Evolutionary conservation across 1,140 invertebrate species (phyloP).

Genomic region (Meloidogyne floridensis): DNA sequence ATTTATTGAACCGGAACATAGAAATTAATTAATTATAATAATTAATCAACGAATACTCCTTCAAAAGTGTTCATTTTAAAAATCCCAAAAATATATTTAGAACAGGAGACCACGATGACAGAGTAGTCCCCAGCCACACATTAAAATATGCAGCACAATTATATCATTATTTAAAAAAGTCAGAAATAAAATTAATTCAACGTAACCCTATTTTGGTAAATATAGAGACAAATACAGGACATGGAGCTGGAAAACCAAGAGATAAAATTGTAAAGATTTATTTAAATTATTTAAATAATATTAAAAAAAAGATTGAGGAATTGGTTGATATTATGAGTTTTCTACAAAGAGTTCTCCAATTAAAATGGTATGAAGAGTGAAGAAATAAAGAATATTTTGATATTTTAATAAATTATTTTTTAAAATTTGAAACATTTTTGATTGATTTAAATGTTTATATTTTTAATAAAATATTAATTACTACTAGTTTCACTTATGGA

Average conservation of each 20-base stretch:
- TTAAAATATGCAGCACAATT: conserved; percentile 89
- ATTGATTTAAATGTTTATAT: too few relatives aligned
- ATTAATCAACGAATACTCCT: too few relatives aligned
- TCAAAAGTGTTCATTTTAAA: background rate
- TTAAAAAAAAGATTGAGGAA: conserved; percentile 31
- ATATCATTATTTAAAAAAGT: conserved; percentile 79
- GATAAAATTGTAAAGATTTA: conserved; percentile 72
- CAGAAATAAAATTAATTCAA: conserved; percentile 73
- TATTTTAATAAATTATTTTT: background rate
- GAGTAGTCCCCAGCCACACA: conserved; percentile 89
- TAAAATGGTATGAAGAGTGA: conserved; percentile 32
- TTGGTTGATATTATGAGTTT: conserved; percentile 32
- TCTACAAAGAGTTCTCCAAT: conserved; percentile 30
- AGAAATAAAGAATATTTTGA: background rate
- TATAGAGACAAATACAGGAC: conserved; percentile 94
- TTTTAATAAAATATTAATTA: too few relatives aligned
- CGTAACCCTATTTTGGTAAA: conserved; percentile 83
- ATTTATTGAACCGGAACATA: too few relatives aligned
- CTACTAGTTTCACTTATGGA: too few relatives aligned
- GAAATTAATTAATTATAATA: too few relatives aligned
- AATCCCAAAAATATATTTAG: conserved; percentile 64
- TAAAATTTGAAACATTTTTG: background rate
- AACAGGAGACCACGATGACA: conserved; percentile 95
- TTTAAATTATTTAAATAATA: background rate
- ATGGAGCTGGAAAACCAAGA: conserved; percentile 92